These are phyloP conservation scores for Sebastes aleutianus DNA, from an alignment of 2,797 vertebrate species.

Conservation along the genomic window DNA sequence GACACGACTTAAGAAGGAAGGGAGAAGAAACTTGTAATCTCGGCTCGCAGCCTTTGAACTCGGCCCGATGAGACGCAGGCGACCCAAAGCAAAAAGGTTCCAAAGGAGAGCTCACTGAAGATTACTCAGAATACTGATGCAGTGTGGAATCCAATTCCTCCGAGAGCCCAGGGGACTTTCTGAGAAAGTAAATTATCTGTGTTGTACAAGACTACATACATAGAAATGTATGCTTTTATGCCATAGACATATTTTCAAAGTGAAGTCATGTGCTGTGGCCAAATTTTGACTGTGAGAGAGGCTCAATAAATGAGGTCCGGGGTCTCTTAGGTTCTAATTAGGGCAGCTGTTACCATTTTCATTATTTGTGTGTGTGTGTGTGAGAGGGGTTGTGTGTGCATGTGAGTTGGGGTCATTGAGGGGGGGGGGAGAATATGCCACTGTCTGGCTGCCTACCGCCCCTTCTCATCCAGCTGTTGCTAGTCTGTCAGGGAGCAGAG, in stretches of 20 bases:
- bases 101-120: slow-evolving; percentile 78
- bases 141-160: slow-evolving; percentile 78
- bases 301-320: slow-evolving; percentile 64
- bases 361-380: slow-evolving; percentile 35
- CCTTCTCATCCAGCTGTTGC: slow-evolving; percentile 82
- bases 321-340: slow-evolving; percentile 79
- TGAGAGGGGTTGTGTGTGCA: slow-evolving; percentile 11
- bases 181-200: slow-evolving; percentile 77
- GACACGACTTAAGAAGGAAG: slow-evolving; percentile 73
- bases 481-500: slow-evolving; percentile 76
- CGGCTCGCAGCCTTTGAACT: slow-evolving; percentile 82
- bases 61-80: slow-evolving; percentile 75
- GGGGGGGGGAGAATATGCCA: slow-evolving; percentile 30
- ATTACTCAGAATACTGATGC: slow-evolving; percentile 85
- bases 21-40: slow-evolving; percentile 80
- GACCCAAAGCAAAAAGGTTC: slow-evolving; percentile 82
- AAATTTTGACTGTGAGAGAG: slow-evolving; percentile 45
- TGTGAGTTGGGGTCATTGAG: background rate
- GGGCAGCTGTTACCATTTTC: slow-evolving; percentile 73
- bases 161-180: slow-evolving; percentile 75
- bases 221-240: slow-evolving; percentile 61
- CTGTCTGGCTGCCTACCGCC: slow-evolving; percentile 57
- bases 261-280: slow-evolving; percentile 26
- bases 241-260: slow-evolving; percentile 45
- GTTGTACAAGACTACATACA: slow-evolving; percentile 66